Percentiles rank a stretch among this genome's conserved stretches.
Evolutionary conservation across 2,888 invertebrate species (phyloP).

Genomic region (Drosophila yooni): DNA sequence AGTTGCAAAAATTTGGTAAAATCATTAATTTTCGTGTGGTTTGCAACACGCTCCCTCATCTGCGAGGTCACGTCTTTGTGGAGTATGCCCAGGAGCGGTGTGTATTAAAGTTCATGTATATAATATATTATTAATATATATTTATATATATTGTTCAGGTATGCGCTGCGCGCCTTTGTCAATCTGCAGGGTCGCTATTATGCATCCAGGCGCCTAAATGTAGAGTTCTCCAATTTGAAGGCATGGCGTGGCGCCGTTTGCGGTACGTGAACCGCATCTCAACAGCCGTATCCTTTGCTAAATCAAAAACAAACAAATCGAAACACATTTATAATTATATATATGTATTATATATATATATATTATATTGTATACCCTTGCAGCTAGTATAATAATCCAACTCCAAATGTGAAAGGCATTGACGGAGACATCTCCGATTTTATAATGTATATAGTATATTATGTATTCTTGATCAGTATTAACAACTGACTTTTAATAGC

Average conservation of each 20-base stretch:
- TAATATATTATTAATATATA: not conserved
- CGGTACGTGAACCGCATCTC: conserved; percentile 87
- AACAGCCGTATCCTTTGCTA: conserved; percentile 80
- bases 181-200: conserved; percentile 94
- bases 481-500: not conserved
- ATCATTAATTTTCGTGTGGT: conserved; percentile 90
- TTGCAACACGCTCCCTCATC: conserved; percentile 93
- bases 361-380: conserved; percentile 6
- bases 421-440: not conserved
- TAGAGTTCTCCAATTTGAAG: conserved; percentile 91
- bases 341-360: not conserved
- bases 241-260: conserved; percentile 96
- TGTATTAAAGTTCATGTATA: not conserved
- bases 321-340: not conserved
- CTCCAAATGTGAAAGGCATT: not conserved
- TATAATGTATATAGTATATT: not conserved
- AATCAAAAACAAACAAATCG: conserved; percentile 20
- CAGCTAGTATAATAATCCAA: not conserved
- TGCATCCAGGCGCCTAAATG: conserved; percentile 92
- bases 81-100: conserved; percentile 88
- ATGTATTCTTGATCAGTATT: not conserved
- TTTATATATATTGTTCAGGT: conserved; percentile 81
- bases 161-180: conserved; percentile 90
- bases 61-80: conserved; percentile 95
- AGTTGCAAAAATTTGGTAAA: conserved; percentile 91